Base-by-base conservation (phyloP, 2,888 invertebrate genomes). In the Brachyopa scutellaris region DNA sequence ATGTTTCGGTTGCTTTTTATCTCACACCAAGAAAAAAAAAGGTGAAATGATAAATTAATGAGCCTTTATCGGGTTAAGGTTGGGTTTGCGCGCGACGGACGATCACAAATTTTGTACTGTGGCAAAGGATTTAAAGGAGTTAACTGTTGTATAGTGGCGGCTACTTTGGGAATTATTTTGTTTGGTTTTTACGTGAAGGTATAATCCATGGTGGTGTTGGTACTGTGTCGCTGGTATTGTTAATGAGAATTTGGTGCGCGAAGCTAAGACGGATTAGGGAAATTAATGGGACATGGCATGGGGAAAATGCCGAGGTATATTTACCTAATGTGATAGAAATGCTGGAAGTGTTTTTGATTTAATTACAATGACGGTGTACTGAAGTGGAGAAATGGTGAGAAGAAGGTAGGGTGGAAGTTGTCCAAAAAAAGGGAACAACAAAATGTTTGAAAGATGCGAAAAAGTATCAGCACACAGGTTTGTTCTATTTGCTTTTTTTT, bases 31-130 rank as follows among this genome's bases (percentile, higher is more conserved):
- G 4, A 26, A 26, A 26, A 26, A 61, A 69, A 72, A 47, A 77
- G 82, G 77, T 82, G 82, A 82, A 82, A 82, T 82, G 82, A 82
- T 82, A 82, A 82, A 82, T 82, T 82, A 82, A 82, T 82, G 82
- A 82, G 72, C 77, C 82, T 77, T 77, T 82, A 82, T 72, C 82
- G 77, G 62, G 69, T 59, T 62, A 80, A 74, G 69, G 76, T 64
- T 76, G 74, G 70, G 76, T 70, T 66, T 55, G 66, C 33, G 17
- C 40, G 51, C 29, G 17, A 49, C 17, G 15, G 2, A 23, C 51
- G 40, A 36, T 29, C 23, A 21, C 19, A 53, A 47, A 40, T 53
- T 76, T 67, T 67, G 53, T 76, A 31, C 38, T 62, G 55, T 72
- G 72, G 61, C 38, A 66, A 70, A 77, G 82, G 82, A 82, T 77